These are phyloP conservation scores for Falco naumanni DNA, from an alignment of 2,797 vertebrate genomes.

Conservation along the genomic window DNA sequence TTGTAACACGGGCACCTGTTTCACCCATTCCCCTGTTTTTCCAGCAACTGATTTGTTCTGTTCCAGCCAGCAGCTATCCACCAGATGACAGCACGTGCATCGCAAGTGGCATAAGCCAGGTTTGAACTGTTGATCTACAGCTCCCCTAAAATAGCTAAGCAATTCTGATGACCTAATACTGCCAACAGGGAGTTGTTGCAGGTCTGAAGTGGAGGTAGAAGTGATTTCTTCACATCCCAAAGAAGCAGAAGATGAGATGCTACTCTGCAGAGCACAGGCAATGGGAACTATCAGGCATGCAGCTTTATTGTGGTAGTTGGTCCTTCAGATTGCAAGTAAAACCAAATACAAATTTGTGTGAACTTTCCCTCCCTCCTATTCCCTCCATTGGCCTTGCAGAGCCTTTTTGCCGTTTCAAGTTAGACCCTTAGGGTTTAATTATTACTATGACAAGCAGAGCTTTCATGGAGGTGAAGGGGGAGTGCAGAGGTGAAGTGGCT, in stretches of 20 bases:
- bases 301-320: background rate
- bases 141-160: background rate
- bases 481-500: slow-evolving; percentile 58
- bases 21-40: background rate
- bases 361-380: slow-evolving; percentile 39
- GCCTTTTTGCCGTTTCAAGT: slow-evolving; percentile 38
- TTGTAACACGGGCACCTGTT: background rate
- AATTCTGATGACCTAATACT: background rate
- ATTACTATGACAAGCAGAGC: slow-evolving; percentile 31
- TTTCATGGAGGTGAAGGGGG: slow-evolving; percentile 37
- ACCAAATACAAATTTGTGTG: background rate
- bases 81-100: rapidly evolving
- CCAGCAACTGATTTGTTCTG: background rate
- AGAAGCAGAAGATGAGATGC: background rate
- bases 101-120: background rate
- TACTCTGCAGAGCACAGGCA: background rate
- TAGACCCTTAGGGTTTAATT: slow-evolving; percentile 52
- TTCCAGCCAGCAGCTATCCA: background rate
- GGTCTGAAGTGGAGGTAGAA: background rate
- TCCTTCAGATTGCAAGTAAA: background rate
- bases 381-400: background rate
- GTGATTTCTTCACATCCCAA: background rate
- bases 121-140: background rate
- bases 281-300: background rate
- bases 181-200: background rate